These are phyloP conservation scores for Biston betularia DNA, from an alignment of 2,888 invertebrate species.

Conservation along the genomic window DNA sequence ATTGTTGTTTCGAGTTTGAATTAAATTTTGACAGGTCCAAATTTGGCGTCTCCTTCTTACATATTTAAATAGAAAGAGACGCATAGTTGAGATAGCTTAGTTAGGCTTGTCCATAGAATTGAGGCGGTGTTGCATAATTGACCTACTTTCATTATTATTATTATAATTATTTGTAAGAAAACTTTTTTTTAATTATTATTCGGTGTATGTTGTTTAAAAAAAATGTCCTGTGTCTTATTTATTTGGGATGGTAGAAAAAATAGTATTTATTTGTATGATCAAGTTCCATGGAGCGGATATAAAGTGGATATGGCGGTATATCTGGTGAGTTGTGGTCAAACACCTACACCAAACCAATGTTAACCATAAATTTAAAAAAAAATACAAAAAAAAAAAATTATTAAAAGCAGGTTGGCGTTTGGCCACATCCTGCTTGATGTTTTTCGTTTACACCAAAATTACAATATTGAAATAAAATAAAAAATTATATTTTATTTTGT, in stretches of 20 bases:
- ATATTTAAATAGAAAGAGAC: background rate
- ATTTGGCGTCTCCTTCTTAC: background rate
- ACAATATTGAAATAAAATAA: no score
- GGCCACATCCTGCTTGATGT: no score
- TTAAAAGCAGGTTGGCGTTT: no score
- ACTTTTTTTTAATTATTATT: slow-evolving; percentile 1
- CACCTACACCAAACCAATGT: no score
- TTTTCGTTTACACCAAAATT: no score
- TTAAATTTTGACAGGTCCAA: background rate
- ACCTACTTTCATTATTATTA: background rate
- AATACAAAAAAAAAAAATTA: no score
- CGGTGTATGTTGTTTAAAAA: slow-evolving; percentile 6
- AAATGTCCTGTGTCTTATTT: slow-evolving; percentile 20
- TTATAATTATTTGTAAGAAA: slow-evolving; percentile 9
- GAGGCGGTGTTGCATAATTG: background rate
- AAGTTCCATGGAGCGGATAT: background rate
- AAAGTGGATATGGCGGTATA: background rate
- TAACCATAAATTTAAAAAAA: no score
- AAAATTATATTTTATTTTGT: no score
- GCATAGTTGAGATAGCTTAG: background rate
- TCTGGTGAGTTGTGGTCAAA: no score
- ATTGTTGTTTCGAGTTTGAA: background rate
- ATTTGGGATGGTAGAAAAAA: slow-evolving; percentile 32
- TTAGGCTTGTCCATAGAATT: background rate
- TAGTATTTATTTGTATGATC: slow-evolving; percentile 39